Evolutionary conservation across 2,113 vertebrate genomes (phyloP).

Genomic region (Saguinus midas): DNA sequence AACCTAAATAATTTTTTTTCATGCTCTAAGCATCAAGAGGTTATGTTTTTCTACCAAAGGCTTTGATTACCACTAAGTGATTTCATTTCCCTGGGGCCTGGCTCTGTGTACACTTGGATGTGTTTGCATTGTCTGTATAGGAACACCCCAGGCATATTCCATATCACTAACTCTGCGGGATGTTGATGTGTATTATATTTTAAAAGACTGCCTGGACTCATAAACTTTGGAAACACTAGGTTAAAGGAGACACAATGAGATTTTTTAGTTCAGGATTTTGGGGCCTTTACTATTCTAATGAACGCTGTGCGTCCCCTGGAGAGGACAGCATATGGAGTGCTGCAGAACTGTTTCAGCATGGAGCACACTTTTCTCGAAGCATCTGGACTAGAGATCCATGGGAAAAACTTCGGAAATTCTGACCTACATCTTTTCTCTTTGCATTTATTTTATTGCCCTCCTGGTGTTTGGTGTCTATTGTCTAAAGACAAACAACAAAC

Average conservation of each 20-base stretch:
- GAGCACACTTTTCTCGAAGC: neutral
- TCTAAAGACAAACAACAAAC: constrained; percentile 46
- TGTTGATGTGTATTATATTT: neutral
- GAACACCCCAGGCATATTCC: neutral
- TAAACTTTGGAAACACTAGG: neutral
- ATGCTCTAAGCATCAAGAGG: neutral
- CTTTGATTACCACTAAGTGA: constrained; percentile 31
- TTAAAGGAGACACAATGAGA: neutral
- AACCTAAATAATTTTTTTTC: constrained; percentile 45
- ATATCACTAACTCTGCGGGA: neutral
- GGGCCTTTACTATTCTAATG: neutral
- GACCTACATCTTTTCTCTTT: neutral
- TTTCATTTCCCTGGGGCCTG: neutral
- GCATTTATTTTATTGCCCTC: neutral
- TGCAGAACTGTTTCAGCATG: neutral
- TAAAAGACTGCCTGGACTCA: neutral
- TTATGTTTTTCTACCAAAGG: constrained; percentile 36
- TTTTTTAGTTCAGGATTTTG: neutral
- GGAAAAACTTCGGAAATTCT: neutral
- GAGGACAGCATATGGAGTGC: neutral
- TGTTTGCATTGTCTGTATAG: neutral
- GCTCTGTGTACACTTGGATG: neutral
- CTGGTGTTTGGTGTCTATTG: constrained; percentile 8
- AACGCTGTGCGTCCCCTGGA: neutral
- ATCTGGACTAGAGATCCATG: neutral